Base-by-base conservation (phyloP, 2,888 invertebrate genomes). In the Drosophila neonasuta region DNA sequence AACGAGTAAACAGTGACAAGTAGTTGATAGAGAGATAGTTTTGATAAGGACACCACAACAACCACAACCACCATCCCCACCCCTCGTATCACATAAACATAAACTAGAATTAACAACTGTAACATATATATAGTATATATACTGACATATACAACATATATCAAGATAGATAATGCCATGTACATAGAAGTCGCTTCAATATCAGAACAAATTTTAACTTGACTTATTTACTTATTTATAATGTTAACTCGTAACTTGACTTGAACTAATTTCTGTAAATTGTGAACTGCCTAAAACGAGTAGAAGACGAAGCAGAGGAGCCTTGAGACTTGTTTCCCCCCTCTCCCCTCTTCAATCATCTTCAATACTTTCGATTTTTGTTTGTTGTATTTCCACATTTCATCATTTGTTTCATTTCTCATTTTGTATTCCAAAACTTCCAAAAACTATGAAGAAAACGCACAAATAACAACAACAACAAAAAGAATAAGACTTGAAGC, bases 1-100 rank as follows among this genome's bases (percentile, higher is more conserved):
- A 85, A 86, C 83, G 82, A 80, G 86, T 77, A 86, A 80, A 82
- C 86, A 83, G 83, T 86, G 83, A 83, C 83, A 83, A 83, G 67
- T 83, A 83, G 86, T 50, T 71, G 63, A 54, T 78, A 45, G 11
- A 13, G 24, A 24, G 24, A 24, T 49, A 49, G 29, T 71, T 64
- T 67, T 42, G 62, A 63, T 68, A 71, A 68, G 54, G n/a, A 36
- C 36, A 36, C 44, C 11, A 50, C n/a, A n/a, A 29, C n/a, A n/a
- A 29, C 10, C 54, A 42, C 5, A 17, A 42, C 3, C n/a, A 10
- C 5, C 46, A 46, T 24, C 50, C 34, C 50, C 57, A 30, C 44
- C 15, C 42, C 44, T 15, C 48, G 17, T 32, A 58, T 64, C 20
- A 45, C 45, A 41, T 10, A 34, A 24, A 50, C 24, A 11, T 15